Base-by-base conservation (phyloP, 1,140 invertebrate species). In the Hypsibius dujardini region DNA sequence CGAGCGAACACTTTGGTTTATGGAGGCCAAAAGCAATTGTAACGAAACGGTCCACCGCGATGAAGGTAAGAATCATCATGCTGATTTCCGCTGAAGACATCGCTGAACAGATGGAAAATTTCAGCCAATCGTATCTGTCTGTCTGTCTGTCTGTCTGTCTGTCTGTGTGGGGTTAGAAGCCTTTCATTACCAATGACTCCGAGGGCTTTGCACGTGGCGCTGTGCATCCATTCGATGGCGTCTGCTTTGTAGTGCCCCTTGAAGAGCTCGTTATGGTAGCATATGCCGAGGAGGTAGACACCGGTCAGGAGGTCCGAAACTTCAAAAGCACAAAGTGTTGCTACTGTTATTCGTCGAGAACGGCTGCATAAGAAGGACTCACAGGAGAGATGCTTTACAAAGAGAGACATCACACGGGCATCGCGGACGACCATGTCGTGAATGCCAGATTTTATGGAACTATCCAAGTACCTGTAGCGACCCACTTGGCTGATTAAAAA, bases 81-180 rank as follows among this genome's bases (percentile, higher is more conserved):
- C 62, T 67, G 62, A 67, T 67, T 67, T 67, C 62, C 42, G 62
- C 62, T 42, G 62, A 67, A 15, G 62, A 67, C 62, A 67, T 67
- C 3, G 62, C 62, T 67, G 62, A 12, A 42, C 12, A 45, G 42
- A 42, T 15, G 45, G 42, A 67, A 67, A 7, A 67, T 12, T 12
- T 56, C n/a, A 56, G n/a, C 28, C 28, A 28, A 28, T 28, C 28
- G 28, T 28, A 56, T 56, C 50, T 56, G 50, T 56, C 7, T 7
- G 50, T 56, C 50, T 7, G n/a, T 12, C 7, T 56, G 7, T 7
- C n/a, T 56, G 0, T 56, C n/a, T 56, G 7, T 56, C 7, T 12
- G 50, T 56, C n/a, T 56, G 7, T 67, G 3, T 15, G 42, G 3
- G 45, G 12, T 12, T 67, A 28, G 28, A 28, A 28, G 0, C 28